Evolutionary conservation across 2,797 vertebrate species (phyloP).

Genomic region (Botia almorhae): DNA sequence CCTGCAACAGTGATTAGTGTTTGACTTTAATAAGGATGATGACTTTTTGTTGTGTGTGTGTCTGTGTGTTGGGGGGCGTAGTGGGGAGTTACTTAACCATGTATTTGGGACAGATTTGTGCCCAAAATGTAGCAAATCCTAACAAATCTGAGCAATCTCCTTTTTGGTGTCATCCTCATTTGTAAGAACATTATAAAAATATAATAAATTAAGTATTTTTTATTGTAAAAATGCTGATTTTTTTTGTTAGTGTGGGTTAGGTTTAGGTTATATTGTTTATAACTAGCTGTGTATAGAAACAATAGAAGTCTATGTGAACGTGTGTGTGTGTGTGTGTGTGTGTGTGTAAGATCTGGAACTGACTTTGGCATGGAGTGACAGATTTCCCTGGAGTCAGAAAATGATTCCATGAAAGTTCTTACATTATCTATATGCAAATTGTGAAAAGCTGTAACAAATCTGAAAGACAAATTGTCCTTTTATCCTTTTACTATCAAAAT

Average conservation of each 20-base stretch:
- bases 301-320: constrained; percentile 14
- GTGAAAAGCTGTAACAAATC: neutral
- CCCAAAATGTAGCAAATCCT: too few species aligned
- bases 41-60: neutral
- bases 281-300: too few species aligned
- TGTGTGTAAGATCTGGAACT: constrained; percentile 34
- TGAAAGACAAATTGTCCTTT: neutral
- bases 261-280: too few species aligned
- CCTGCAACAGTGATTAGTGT: constrained; percentile 65
- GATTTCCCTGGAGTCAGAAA: constrained; percentile 49
- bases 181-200: too few species aligned
- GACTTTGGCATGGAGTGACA: constrained; percentile 62
- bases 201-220: too few species aligned
- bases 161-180: too few species aligned
- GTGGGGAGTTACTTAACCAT: neutral
- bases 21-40: constrained; percentile 68
- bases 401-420: constrained; percentile 22
- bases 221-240: too few species aligned
- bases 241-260: too few species aligned
- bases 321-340: constrained; percentile 50
- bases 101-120: too few species aligned
- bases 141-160: too few species aligned
- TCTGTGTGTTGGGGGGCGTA: constrained; percentile 17
- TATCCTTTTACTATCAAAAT: neutral
- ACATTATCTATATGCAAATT: neutral